Evolutionary conservation across 1,140 invertebrate species (phyloP).

Genomic region (Hyles vespertilio): DNA sequence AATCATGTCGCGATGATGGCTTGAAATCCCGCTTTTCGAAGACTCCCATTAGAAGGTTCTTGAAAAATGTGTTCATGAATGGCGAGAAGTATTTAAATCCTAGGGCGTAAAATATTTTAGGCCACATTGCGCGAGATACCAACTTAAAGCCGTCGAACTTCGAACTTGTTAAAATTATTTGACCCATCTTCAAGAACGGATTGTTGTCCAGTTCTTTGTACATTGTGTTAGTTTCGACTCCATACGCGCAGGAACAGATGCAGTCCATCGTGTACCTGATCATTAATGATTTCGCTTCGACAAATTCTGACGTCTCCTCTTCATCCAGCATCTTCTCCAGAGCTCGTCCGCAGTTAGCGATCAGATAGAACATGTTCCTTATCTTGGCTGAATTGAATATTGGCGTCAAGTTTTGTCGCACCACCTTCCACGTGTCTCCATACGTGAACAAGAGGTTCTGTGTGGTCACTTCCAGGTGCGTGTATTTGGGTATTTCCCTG

Average conservation of each 20-base stretch:
- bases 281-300: slow-evolving; percentile 52
- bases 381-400: slow-evolving; percentile 78
- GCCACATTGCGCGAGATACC: slow-evolving; percentile 19
- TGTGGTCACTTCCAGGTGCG: slow-evolving; percentile 9
- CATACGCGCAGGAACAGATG: slow-evolving; percentile 76
- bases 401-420: slow-evolving; percentile 76
- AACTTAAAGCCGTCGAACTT: slow-evolving; percentile 5
- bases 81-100: slow-evolving; percentile 13
- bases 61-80: slow-evolving; percentile 15
- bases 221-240: slow-evolving; percentile 73
- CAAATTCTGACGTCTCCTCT: slow-evolving; percentile 14
- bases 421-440: slow-evolving; percentile 73
- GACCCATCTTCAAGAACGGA: slow-evolving; percentile 68
- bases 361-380: slow-evolving; percentile 72
- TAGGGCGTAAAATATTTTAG: slow-evolving; percentile 22
- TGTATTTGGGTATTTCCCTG: slow-evolving; percentile 10
- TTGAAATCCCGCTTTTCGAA: slow-evolving; percentile 16
- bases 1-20: slow-evolving; percentile 23
- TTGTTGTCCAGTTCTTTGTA: slow-evolving; percentile 48
- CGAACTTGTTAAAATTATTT: slow-evolving; percentile 24
- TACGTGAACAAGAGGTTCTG: slow-evolving; percentile 26
- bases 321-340: slow-evolving; percentile 43
- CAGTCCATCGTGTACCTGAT: slow-evolving; percentile 74
- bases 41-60: slow-evolving; percentile 15
- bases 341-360: slow-evolving; percentile 48